Evolutionary conservation across 1,140 invertebrate genomes (phyloP), one percentile per base, ranked within the genome.

Genomic region (Calycopis cecrops): DNA sequence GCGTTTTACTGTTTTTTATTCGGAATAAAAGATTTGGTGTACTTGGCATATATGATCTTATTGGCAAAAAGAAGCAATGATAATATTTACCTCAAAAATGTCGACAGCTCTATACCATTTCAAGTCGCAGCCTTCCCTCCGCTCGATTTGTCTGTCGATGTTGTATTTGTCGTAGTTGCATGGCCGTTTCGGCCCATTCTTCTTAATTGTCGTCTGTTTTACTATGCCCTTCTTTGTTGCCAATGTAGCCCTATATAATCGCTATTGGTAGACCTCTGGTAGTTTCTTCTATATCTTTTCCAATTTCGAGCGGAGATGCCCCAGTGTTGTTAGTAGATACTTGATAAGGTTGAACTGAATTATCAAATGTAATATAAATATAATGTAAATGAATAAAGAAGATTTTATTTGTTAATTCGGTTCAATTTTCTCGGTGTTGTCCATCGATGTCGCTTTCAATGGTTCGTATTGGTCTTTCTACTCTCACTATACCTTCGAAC

Each of bases 161-260:
- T 86, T 86, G 83, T 86, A 76, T 73, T 74, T 81, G 81, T 84
- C 79, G 81, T 85, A 85, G 81, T 74, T 84, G 80, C 79, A 86
- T 86, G 72, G 80, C 77, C 80, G 65, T 72, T 78, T 68, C 73
- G 80, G 77, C 80, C 69, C 51, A 44, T 67, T 77, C 73, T 83
- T 81, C 79, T 82, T 82, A 69, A 70, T 72, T 63, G 70, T 81
- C 69, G 69, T 76, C 73, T 77, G 62, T 75, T 73, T 76, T 71
- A 73, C 68, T 75, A 65, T 79, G 67, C 65, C 66, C 51, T 69
- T 72, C 65, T 82, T 69, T 80, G 72, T 80, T 70, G 76, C 78
- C 73, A 84, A 74, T 76, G 75, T 80, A 85, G 79, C 62, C 67
- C 69, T 71, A 70, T 63, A 67, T 78, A 65, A 75, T 69, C 76